Percentiles rank a stretch among this genome's conserved stretches.
Evolutionary conservation across 2,888 invertebrate genomes (phyloP).

Genomic region (Dasysyrphus albostriatus): DNA sequence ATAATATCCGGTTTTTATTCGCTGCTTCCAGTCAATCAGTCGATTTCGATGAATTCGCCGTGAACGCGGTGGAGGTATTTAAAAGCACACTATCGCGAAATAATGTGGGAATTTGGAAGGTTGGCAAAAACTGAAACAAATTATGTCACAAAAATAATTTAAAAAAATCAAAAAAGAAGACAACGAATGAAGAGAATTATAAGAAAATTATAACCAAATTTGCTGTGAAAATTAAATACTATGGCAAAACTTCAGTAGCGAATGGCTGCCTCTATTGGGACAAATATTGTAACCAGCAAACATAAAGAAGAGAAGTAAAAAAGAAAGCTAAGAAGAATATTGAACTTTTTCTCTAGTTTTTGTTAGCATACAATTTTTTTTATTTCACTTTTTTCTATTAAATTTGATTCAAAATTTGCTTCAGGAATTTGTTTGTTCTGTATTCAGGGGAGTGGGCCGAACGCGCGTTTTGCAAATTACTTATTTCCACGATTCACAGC

Average conservation of each 20-base stretch:
- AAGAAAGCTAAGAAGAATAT: constrained; percentile 65
- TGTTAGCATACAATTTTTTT: constrained; percentile 51
- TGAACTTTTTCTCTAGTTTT: constrained; percentile 58
- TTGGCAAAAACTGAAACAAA: constrained; percentile 57
- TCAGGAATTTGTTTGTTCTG: constrained; percentile 30
- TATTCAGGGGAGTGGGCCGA: constrained; percentile 20
- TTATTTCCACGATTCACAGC: constrained; percentile 38
- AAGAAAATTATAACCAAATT: constrained; percentile 52
- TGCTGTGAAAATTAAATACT: constrained; percentile 20
- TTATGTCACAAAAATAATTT: constrained; percentile 63
- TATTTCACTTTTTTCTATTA: constrained; percentile 22
- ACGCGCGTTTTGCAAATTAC: constrained; percentile 33
- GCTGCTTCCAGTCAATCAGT: constrained; percentile 37
- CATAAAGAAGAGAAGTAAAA: constrained; percentile 42
- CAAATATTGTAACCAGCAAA: constrained; percentile 36
- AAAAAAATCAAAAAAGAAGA: constrained; percentile 8
- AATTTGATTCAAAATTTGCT: constrained; percentile 2
- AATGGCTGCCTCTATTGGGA: constrained; percentile 21
- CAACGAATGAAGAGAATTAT: constrained; percentile 18
- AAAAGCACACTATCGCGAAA: constrained; percentile 54
- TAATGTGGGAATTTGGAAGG: constrained; percentile 38
- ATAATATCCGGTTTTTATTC: constrained; percentile 65
- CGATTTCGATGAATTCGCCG: constrained; percentile 41
- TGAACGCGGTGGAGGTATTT: constrained; percentile 22
- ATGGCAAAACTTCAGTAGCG: constrained; percentile 32